phyloP scores from a whole-genome alignment of 2,888 invertebrate genomes.

The Entomobrya proxima region DNA sequence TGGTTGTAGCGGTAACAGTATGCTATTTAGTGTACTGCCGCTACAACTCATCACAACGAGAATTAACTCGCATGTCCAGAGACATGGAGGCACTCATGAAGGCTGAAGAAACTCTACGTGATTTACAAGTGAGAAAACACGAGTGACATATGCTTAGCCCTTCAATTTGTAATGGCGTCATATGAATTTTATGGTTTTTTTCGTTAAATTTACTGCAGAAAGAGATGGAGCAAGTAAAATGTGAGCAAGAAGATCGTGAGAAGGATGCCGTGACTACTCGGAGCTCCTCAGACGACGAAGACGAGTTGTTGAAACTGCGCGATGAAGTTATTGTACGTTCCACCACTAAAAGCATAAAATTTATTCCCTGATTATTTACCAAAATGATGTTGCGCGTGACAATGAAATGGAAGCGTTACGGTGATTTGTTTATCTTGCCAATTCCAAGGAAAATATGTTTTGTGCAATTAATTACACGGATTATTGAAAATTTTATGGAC shows the following conservation, averaged over 20 bases:
- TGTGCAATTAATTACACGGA: constrained; percentile 11
- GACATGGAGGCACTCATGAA: constrained; percentile 95
- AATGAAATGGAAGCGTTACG: background rate
- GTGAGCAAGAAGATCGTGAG: constrained; percentile 80
- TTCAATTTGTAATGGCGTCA: background rate
- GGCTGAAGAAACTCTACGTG: constrained; percentile 91
- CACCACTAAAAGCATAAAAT: background rate
- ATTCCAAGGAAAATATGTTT: background rate
- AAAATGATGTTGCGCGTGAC: background rate
- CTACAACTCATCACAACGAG: constrained; percentile 89
- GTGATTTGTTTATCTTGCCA: background rate
- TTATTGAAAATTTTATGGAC: background rate
- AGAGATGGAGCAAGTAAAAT: constrained; percentile 87
- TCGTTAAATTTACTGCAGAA: constrained; percentile 76
- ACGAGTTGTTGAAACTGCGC: constrained; percentile 82
- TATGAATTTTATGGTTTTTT: background rate
- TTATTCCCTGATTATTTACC: background rate
- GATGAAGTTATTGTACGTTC: constrained; percentile 86
- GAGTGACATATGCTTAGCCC: background rate
- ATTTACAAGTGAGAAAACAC: constrained; percentile 82
- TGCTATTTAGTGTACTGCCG: constrained; percentile 95
- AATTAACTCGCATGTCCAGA: constrained; percentile 93
- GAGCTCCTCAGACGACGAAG: constrained; percentile 58
- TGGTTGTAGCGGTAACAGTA: constrained; percentile 90
- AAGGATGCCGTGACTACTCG: constrained; percentile 84